Percentiles rank a stretch among this genome's conserved stretches.
phyloP scores from a whole-genome alignment of 2,113 vertebrate species.

The Atlantisia rogersi region DNA sequence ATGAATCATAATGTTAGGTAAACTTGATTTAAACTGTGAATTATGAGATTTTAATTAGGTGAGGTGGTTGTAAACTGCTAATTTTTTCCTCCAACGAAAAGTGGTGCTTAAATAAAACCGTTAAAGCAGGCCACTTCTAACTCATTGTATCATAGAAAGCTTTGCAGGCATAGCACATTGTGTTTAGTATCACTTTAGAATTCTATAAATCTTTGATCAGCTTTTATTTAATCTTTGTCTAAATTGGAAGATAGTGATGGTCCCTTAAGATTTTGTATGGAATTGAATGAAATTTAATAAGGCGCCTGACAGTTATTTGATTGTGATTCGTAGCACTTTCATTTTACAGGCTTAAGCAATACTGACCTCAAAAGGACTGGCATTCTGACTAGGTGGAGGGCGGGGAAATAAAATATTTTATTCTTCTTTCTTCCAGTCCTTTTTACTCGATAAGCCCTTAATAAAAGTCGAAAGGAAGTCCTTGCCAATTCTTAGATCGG shows the following conservation, averaged over 20 bases:
- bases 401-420: slow-evolving; percentile 34
- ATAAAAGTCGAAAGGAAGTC: slow-evolving; percentile 54
- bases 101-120: not conserved
- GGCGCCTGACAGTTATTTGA: slow-evolving; percentile 71
- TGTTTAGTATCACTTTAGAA: slow-evolving; percentile 77
- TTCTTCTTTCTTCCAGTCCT: slow-evolving; percentile 52
- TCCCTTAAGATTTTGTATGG: slow-evolving; percentile 72
- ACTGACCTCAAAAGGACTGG: slow-evolving; percentile 69
- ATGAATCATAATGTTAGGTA: not conserved
- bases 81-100: slow-evolving; percentile 9
- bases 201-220: slow-evolving; percentile 80
- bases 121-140: not conserved
- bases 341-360: slow-evolving; percentile 73
- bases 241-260: slow-evolving; percentile 71
- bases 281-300: slow-evolving; percentile 80
- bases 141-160: slow-evolving; percentile 16
- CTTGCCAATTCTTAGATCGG: not conserved
- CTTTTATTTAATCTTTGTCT: slow-evolving; percentile 80
- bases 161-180: slow-evolving; percentile 43
- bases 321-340: slow-evolving; percentile 73
- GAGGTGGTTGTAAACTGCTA: slow-evolving; percentile 9
- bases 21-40: not conserved
- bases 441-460: slow-evolving; percentile 59
- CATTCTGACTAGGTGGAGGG: slow-evolving; percentile 47
- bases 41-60: slow-evolving; percentile 16